These are phyloP conservation scores for Hippocampus zosterae DNA, from an alignment of 2,113 vertebrate species.

Conservation along the genomic window DNA sequence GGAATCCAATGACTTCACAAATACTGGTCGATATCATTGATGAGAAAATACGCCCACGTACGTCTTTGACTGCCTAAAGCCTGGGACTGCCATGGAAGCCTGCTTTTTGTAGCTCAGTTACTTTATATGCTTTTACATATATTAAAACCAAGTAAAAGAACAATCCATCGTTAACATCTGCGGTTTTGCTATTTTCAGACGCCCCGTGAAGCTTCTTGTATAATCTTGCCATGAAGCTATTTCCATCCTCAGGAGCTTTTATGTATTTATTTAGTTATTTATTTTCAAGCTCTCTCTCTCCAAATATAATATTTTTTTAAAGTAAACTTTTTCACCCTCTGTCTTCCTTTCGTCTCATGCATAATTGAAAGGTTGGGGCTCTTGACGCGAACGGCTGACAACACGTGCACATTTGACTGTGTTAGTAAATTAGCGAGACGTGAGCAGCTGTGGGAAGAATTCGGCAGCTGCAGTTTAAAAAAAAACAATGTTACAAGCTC, in stretches of 20 bases:
- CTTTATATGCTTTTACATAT: no score
- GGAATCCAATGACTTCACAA: background rate
- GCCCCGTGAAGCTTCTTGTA: conserved; percentile 33
- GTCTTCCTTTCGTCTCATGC: conserved; percentile 18
- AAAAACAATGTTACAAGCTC: conserved; percentile 41
- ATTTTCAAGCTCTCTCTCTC: conserved; percentile 8
- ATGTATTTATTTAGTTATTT: conserved; percentile 6
- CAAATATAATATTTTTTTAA: background rate
- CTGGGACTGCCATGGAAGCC: conserved; percentile 20
- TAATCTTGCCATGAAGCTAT: conserved; percentile 23
- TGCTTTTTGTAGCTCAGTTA: background rate
- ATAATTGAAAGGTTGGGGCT: conserved; percentile 24
- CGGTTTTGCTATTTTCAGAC: conserved; percentile 39
- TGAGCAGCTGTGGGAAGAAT: conserved; percentile 38
- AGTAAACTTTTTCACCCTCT: background rate
- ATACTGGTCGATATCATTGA: background rate
- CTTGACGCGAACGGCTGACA: conserved; percentile 30
- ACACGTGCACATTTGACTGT: conserved; percentile 8
- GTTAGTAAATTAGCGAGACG: background rate
- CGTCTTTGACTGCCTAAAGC: background rate
- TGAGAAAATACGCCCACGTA: background rate
- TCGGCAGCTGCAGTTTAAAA: conserved; percentile 9
- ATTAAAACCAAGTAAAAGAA: conserved; percentile 28
- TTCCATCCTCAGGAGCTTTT: conserved; percentile 28
- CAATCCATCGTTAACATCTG: conserved; percentile 55